Evolutionary conservation across 2,113 vertebrate genomes (phyloP).

Genomic region (Bufo gargarizans): DNA sequence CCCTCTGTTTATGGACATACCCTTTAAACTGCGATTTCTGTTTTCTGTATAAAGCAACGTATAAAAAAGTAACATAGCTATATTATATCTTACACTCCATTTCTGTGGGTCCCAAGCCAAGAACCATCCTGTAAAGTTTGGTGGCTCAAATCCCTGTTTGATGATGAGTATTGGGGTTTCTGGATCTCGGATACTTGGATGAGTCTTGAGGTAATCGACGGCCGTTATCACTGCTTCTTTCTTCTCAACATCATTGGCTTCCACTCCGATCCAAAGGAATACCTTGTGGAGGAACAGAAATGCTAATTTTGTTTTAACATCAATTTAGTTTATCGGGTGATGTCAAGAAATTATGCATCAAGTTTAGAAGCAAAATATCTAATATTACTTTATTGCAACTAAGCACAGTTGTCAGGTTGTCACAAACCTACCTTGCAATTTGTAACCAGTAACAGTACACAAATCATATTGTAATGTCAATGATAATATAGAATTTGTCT

Average conservation of each 20-base stretch:
- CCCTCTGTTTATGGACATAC: neutral
- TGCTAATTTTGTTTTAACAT: neutral
- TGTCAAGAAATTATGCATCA: neutral
- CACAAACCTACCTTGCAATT: neutral
- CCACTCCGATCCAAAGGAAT: conserved; percentile 84
- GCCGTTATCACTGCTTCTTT: conserved; percentile 72
- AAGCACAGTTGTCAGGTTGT: neutral
- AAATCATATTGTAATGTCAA: neutral
- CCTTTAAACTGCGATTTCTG: neutral
- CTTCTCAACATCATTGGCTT: conserved; percentile 79
- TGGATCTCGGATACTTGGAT: conserved; percentile 79
- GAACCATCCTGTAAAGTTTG: conserved; percentile 90
- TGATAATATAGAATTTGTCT: neutral
- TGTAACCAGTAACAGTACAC: neutral
- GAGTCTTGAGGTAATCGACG: conserved; percentile 82
- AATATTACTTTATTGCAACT: neutral
- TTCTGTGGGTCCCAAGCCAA: conserved; percentile 82
- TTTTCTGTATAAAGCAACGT: neutral
- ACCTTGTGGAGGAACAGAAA: conserved; percentile 69
- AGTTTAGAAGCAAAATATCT: neutral
- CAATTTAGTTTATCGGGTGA: neutral
- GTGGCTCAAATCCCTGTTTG: conserved; percentile 88
- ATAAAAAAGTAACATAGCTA: neutral
- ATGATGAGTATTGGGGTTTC: conserved; percentile 79
- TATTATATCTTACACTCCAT: conserved; percentile 80